phyloP scores from a whole-genome alignment of 2,888 invertebrate genomes.

The Melieria omissa region DNA sequence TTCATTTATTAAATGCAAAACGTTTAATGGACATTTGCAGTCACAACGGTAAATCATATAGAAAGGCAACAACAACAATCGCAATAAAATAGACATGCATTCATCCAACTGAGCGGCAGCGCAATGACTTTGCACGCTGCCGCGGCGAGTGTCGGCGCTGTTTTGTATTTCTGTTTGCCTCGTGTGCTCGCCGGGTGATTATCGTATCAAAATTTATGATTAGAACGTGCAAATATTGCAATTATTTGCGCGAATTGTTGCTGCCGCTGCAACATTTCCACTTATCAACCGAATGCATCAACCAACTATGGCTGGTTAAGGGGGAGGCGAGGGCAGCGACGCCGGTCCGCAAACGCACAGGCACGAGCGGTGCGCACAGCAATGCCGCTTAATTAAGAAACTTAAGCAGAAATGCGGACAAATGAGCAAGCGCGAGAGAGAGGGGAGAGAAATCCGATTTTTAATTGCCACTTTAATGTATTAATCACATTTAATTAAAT shows the following conservation, averaged over 20 bases:
- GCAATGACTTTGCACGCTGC: no score
- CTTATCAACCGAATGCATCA: constrained; percentile 26
- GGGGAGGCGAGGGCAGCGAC: background rate
- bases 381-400: constrained; percentile 29
- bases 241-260: constrained; percentile 29
- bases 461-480: constrained; percentile 31
- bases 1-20: no score
- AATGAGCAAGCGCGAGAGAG: background rate
- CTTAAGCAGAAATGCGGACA: constrained; percentile 28
- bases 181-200: background rate
- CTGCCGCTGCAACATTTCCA: constrained; percentile 19
- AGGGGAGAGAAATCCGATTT: constrained; percentile 1
- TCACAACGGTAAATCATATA: no score
- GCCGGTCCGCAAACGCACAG: no score
- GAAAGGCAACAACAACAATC: no score
- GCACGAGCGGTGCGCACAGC: constrained; percentile 4
- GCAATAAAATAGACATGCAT: no score
- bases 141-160: background rate
- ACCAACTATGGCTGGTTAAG: constrained; percentile 21
- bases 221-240: constrained; percentile 42
- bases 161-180: constrained; percentile 6
- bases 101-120: no score
- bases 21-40: no score
- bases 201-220: constrained; percentile 34
- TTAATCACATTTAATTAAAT: constrained; percentile 39